Evolutionary conservation across 1,140 invertebrate species (phyloP).

Genomic region (Anastrepha ludens): DNA sequence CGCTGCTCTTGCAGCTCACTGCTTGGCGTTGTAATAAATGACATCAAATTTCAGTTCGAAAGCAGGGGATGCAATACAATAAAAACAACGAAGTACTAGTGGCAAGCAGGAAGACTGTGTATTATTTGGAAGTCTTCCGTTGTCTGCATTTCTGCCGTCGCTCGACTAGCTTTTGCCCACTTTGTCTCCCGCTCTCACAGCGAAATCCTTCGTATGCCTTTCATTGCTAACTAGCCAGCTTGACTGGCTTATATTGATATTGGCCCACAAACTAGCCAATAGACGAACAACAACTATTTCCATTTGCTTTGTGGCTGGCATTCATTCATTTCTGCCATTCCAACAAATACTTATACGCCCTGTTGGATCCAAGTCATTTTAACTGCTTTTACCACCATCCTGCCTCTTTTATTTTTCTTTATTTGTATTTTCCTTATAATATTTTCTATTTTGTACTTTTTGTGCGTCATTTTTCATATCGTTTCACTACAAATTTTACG

Average conservation of each 20-base stretch:
- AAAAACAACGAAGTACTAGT: not conserved
- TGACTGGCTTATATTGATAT: slow-evolving; percentile 34
- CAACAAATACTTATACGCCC: slow-evolving; percentile 37
- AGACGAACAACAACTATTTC: slow-evolving; percentile 23
- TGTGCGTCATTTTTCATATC: not conserved
- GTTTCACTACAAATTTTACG: slow-evolving; percentile 28
- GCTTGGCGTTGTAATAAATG: not conserved
- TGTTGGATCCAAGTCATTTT: not conserved
- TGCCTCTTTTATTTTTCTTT: not conserved
- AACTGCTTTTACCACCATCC: not conserved
- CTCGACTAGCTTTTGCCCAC: not conserved
- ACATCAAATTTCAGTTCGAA: not conserved
- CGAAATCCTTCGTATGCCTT: not conserved
- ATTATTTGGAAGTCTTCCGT: not conserved
- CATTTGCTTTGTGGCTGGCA: not conserved
- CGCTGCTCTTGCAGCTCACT: not conserved
- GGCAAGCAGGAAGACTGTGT: not conserved
- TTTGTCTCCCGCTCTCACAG: not conserved
- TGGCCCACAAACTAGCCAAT: slow-evolving; percentile 22
- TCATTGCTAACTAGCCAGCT: not conserved
- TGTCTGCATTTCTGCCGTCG: not conserved
- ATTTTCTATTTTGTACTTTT: not conserved
- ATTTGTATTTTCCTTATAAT: not conserved
- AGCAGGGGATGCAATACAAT: too few species aligned
- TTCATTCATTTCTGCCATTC: slow-evolving; percentile 29